Percentiles rank a stretch among this genome's conserved stretches.
Evolutionary conservation across 1,140 invertebrate genomes (phyloP).

Genomic region (Hesperophylax magnus): DNA sequence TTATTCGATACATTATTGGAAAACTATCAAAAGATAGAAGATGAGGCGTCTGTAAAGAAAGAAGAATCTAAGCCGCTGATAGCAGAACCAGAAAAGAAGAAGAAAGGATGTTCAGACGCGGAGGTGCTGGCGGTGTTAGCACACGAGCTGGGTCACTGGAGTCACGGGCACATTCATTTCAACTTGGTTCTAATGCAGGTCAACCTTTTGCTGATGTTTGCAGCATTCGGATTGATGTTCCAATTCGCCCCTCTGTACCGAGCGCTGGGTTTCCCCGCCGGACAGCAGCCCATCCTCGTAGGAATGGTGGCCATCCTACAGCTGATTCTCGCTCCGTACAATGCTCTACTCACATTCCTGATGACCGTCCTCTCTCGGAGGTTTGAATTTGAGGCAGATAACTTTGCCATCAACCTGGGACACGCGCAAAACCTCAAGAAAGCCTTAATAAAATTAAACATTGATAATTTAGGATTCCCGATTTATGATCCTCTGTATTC

Average conservation of each 20-base stretch:
- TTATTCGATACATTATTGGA: constrained; percentile 95
- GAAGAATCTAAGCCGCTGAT: constrained; percentile 58
- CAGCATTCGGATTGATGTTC: constrained; percentile 89
- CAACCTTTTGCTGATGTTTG: constrained; percentile 84
- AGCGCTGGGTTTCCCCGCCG: constrained; percentile 88
- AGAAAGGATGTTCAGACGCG: constrained; percentile 88
- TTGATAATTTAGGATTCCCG: constrained; percentile 96
- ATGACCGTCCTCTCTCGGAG: constrained; percentile 79
- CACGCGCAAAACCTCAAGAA: constrained; percentile 79
- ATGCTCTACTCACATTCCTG: constrained; percentile 84
- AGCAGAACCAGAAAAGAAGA: constrained; percentile 52
- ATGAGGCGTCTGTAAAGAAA: constrained; percentile 64
- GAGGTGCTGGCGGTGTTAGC: constrained; percentile 96
- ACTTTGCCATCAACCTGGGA: constrained; percentile 88
- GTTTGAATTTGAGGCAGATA: constrained; percentile 98
- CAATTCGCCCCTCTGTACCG: constrained; percentile 84
- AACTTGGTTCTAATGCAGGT: constrained; percentile 89
- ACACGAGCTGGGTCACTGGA: constrained; percentile 99
- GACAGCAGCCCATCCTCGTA: constrained; percentile 88
- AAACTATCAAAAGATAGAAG: constrained; percentile 72
- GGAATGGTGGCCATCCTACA: constrained; percentile 93
- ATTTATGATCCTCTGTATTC: constrained; percentile 93
- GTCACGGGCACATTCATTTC: constrained; percentile 91
- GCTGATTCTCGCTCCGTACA: constrained; percentile 94
- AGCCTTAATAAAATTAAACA: constrained; percentile 92